Evolutionary conservation across 2,888 invertebrate species (phyloP), one percentile per base, ranked within the genome.

Genomic region (Stratiomys singularior): DNA sequence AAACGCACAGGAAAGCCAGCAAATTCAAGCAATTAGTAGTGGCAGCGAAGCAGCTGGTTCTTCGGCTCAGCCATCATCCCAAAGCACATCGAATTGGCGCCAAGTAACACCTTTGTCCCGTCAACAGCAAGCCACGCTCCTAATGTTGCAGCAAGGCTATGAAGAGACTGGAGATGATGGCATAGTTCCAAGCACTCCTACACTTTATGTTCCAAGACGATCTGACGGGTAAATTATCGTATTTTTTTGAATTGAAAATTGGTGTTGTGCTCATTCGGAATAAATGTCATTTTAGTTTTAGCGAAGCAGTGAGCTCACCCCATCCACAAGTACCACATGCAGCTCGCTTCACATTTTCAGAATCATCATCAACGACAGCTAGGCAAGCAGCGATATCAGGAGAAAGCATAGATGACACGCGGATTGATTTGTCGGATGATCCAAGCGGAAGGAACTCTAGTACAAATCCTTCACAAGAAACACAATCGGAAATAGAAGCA

Each of bases 301-400:
- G 96, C 52, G 96, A 96, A 85, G 96, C 96, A 63, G 94, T 97
- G 47, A 96, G 96, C 85, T 97, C 97, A 0, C 97, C 97, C 4
- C 94, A 93, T 87, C 93, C 94, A 56, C 92, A 93, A 85, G 92
- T 93, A 30, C 91, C 91, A 2, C 88, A 88, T 82, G 89, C 87
- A 78, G 90, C 90, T 0, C 88, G 92, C 81, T 93, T 93, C 83
- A 91, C 90, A 21, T 92, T 92, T 83, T 90, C 90, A 77, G 92
- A 92, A 82, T 86, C 89, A 4, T 72, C 72, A 3, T 85, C 89
- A 81, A 83, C 5, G 83, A 83, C 47, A 78, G 71, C 83, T 76
- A 81, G 85, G 78, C 23, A 3, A 25, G 86, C 87, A 79, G 85
- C 81, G 13, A 82, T 79, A 18, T 78, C 77, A 4, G 80, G 81